Percentiles rank a stretch among this genome's conserved stretches.
These are phyloP conservation scores for Limnephilus lunatus DNA, from an alignment of 2,888 invertebrate genomes.

Conservation along the genomic window DNA sequence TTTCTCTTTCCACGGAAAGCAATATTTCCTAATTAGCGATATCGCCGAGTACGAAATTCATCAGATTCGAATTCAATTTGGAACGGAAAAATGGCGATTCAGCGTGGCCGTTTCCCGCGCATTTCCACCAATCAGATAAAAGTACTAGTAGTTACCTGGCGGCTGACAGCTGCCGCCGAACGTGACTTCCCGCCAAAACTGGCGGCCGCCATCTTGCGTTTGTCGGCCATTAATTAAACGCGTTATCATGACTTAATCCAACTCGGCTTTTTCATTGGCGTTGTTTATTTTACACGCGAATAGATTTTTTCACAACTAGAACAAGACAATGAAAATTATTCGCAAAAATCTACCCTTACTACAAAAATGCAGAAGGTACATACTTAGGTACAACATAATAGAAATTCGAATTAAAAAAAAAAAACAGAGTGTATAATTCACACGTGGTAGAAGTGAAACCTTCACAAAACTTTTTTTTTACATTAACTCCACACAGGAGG, in stretches of 20 bases:
- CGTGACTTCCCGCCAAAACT: constrained; percentile 54
- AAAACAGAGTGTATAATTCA: too few species aligned
- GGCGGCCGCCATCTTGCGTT: constrained; percentile 48
- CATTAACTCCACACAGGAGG: too few species aligned
- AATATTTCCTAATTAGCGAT: not conserved
- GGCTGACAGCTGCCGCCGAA: constrained; percentile 52
- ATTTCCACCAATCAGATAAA: constrained; percentile 56
- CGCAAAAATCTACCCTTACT: not conserved
- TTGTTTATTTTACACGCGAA: not conserved
- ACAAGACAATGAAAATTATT: not conserved
- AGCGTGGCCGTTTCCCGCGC: constrained; percentile 31
- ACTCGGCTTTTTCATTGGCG: not conserved
- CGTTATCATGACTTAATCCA: constrained; percentile 36
- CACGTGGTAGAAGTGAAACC: too few species aligned
- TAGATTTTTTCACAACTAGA: not conserved
- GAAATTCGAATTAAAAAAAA: too few species aligned
- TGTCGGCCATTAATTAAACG: constrained; percentile 48
- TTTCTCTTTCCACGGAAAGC: not conserved
- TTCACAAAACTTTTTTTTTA: too few species aligned
- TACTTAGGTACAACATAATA: too few species aligned
- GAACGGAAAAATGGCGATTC: constrained; percentile 35
- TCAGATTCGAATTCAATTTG: constrained; percentile 25
- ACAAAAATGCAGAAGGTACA: not conserved
- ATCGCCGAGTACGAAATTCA: not conserved
- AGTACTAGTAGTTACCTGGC: constrained; percentile 30